A percentile compares a stretch with the other conserved stretches of the same genome.
phyloP scores from a whole-genome alignment of 2,888 invertebrate genomes.

The Gonocerus acuteangulatus region DNA sequence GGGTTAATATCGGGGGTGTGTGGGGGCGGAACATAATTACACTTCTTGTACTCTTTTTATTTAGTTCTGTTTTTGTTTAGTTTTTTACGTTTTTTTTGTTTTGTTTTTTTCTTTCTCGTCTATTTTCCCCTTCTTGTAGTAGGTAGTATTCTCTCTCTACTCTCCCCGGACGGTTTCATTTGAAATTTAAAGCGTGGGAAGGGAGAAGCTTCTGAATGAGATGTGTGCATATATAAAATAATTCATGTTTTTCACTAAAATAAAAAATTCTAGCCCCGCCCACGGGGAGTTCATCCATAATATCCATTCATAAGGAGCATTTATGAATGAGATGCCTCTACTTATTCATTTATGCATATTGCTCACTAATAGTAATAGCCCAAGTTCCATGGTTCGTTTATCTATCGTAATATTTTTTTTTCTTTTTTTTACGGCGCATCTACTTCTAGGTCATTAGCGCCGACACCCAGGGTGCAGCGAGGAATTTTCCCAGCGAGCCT shows the following conservation, averaged over 20 bases:
- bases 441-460: no score
- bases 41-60: slow-evolving; percentile 1
- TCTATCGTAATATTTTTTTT: no score
- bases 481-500: no score
- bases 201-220: slow-evolving; percentile 3
- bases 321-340: no score
- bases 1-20: slow-evolving; percentile 10
- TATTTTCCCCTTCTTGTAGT: not conserved
- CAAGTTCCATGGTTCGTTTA: no score
- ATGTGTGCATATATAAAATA: slow-evolving; percentile 8
- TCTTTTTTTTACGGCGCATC: no score
- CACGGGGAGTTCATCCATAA: slow-evolving; percentile 3
- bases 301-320: no score
- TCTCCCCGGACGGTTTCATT: not conserved
- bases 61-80: not conserved
- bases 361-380: no score
- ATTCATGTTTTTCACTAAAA: slow-evolving; percentile 13
- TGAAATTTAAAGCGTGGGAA: slow-evolving; percentile 22
- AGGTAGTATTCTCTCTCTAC: not conserved
- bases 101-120: no score
- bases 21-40: slow-evolving; percentile 16
- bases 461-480: no score
- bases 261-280: not conserved
- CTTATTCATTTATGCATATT: no score
- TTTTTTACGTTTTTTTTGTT: slow-evolving; percentile 3